Percentiles rank a stretch among this genome's conserved stretches.
Conservation (phyloP, 2,113 vertebrate species). For the Lagopus leucura region DNA sequence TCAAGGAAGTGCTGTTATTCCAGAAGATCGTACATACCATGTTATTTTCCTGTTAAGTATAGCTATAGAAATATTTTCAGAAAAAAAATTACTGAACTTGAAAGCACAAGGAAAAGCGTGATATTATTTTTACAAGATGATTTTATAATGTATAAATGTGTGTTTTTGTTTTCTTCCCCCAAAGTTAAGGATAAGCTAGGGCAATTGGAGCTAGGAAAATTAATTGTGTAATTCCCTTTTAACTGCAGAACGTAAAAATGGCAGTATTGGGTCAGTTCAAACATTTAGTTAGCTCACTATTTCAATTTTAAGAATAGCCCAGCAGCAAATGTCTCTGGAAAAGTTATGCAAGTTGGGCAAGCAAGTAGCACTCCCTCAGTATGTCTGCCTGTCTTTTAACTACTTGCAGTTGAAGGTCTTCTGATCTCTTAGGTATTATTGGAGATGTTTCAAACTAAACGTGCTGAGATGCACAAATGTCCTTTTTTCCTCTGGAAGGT, state of each 20-base stretch:
- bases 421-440: not conserved
- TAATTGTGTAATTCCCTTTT: not conserved
- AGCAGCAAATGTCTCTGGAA: not conserved
- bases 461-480: not conserved
- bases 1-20: not conserved
- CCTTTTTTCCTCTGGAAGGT: constrained; percentile 75
- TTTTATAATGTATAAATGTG: not conserved
- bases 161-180: not conserved
- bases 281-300: not conserved
- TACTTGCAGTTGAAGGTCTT: not conserved
- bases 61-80: not conserved
- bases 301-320: not conserved
- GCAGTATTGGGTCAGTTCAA: not conserved
- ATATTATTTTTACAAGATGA: rapidly evolving
- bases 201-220: not conserved
- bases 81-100: not conserved
- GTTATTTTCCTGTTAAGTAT: not conserved
- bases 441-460: not conserved
- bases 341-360: not conserved
- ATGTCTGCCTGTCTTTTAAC: too few species aligned
- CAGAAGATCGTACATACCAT: not conserved
- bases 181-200: not conserved
- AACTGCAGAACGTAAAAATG: not conserved
- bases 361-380: not conserved
- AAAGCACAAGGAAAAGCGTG: not conserved